Base-by-base conservation (phyloP, 2,888 invertebrate genomes). In the Ophioninae sp. region DNA sequence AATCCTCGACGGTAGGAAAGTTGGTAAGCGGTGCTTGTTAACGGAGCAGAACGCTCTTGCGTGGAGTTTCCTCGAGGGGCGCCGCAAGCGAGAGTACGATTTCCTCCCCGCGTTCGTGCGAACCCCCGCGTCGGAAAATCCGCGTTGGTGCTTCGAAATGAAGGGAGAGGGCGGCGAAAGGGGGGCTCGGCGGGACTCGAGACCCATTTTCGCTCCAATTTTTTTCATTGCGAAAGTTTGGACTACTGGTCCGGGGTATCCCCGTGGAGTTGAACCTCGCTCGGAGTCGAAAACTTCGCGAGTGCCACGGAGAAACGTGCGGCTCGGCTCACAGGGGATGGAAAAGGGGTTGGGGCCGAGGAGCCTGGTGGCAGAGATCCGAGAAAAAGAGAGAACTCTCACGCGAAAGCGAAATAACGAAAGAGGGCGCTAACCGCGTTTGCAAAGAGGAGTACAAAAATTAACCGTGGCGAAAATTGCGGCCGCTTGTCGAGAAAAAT, bases 11-110 rank as follows among this genome's bases (percentile, higher is more conserved):
- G 81, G 57, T 59, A 70, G 74, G 50, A 79, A 84, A 81, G 81
- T 84, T 81, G 61, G 81, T 81, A 84, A 84, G 79, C 84, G 81
- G 72, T 76, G 84, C 81, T 84, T 81, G 84, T 84, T 79, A 84
- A 81, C 83, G 69, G 78, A 70, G 39, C 84, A 79, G 79, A 84
- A 81, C 79, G 84, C 67, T 73, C 79, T 81, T 77, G 72, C 75
- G 68, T 81, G 44, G 50, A 84, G 84, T 79, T 84, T 56, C 62
- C 69, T 75, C 67, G 78, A 67, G 79, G 37, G 75, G 61, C 62
- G 59, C 50, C 41, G 59, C 44, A 57, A 41, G 76, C 65, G 65
- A 64, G 37, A 39, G 56, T 50, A 44, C 3, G 17, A 13, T 7
- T 17, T 30, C 67, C 20, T 30, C 61, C 20, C 39, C 21, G 39